These are phyloP conservation scores for Betta splendens DNA, from an alignment of 2,797 vertebrate species.

Conservation along the genomic window DNA sequence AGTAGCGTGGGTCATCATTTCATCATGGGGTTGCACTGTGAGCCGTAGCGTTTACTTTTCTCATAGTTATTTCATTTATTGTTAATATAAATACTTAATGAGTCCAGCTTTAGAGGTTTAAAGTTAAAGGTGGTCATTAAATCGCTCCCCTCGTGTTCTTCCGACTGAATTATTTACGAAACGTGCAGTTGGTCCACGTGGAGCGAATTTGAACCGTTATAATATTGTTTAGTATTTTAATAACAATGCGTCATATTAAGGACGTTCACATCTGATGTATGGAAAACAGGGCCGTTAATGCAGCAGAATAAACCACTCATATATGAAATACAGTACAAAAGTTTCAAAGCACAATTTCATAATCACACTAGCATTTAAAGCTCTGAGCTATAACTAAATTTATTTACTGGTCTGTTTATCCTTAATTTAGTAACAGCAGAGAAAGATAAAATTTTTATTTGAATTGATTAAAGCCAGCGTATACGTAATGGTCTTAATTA, in stretches of 20 bases:
- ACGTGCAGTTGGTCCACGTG: not conserved
- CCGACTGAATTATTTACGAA: not conserved
- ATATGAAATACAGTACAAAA: too few species aligned
- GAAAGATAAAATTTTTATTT: too few species aligned
- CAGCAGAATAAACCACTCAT: not conserved
- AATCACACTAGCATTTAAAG: too few species aligned
- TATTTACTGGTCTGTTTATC: too few species aligned
- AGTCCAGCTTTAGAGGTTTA: not conserved
- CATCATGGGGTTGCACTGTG: not conserved
- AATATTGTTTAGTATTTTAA: not conserved
- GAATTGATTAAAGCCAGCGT: too few species aligned
- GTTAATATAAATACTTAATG: not conserved
- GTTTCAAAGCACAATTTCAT: too few species aligned
- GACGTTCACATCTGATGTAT: not conserved
- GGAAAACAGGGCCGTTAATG: not conserved
- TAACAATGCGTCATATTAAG: not conserved
- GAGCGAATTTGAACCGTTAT: not conserved
- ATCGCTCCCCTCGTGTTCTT: not conserved
- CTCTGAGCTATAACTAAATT: too few species aligned
- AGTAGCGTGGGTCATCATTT: not conserved
- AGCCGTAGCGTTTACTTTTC: not conserved
- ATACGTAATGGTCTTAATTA: not conserved
- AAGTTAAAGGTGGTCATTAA: not conserved
- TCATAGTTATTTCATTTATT: not conserved
- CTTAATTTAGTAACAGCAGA: too few species aligned